A percentile compares a stretch with the other conserved stretches of the same genome.
Conservation (phyloP, 2,113 vertebrate species). For the Pica pica region DNA sequence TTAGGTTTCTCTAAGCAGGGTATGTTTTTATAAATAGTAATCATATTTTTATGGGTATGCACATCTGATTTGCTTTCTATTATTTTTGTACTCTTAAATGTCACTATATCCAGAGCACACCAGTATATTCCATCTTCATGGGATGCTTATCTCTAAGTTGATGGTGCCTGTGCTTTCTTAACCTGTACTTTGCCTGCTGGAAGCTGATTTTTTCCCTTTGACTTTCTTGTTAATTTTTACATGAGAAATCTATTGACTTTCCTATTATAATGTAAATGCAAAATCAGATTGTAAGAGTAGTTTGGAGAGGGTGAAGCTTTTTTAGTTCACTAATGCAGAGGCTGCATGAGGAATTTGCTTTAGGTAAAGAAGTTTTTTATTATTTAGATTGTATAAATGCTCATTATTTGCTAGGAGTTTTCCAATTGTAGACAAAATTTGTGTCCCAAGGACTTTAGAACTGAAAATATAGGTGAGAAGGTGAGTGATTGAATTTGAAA, state of each 20-base stretch:
- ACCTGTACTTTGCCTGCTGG: neutral
- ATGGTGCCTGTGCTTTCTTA: neutral
- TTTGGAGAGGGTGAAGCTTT: neutral
- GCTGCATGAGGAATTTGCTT: neutral
- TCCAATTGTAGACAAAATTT: neutral
- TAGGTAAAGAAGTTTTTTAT: neutral
- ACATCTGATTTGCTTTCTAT: neutral
- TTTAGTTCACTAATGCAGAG: neutral
- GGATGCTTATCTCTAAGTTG: neutral
- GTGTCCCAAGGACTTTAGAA: neutral
- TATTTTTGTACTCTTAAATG: neutral
- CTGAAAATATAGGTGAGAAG: neutral
- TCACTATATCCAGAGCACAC: neutral
- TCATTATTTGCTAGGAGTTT: neutral
- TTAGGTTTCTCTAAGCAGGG: neutral
- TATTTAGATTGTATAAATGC: neutral
- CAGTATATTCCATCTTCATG: neutral
- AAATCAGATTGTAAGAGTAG: neutral
- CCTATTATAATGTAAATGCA: neutral
- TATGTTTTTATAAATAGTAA: neutral
- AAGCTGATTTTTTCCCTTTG: neutral
- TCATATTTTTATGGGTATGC: neutral
- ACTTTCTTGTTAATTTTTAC: neutral
- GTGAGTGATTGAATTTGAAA: neutral
- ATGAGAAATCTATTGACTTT: neutral